Conservation (phyloP, 2,797 vertebrate species). For the Cuculus canorus region DNA sequence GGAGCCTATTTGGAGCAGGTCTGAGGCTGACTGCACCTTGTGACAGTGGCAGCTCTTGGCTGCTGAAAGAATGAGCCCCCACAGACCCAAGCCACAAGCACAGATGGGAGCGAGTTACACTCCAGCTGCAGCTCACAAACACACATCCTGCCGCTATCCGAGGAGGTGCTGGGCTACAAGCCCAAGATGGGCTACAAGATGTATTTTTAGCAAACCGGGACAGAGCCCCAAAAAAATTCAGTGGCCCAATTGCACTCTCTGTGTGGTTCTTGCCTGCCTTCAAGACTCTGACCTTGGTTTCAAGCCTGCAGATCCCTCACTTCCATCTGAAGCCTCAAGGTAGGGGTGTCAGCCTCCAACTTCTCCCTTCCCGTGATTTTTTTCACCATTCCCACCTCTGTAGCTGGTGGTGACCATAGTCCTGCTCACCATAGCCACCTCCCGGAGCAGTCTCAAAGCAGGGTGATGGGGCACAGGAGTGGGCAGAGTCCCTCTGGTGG, state of each 20-base stretch:
- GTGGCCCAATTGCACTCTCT: rapidly evolving
- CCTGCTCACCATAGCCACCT: background rate
- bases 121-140: background rate
- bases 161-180: rapidly evolving
- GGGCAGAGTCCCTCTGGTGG: background rate
- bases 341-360: background rate
- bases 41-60: background rate
- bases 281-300: background rate
- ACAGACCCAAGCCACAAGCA: background rate
- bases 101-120: background rate
- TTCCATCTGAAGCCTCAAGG: background rate
- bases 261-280: background rate
- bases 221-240: background rate
- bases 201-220: background rate
- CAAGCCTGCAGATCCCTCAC: background rate
- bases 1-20: rapidly evolving
- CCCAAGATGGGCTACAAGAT: no score
- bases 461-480: background rate
- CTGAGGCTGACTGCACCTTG: background rate
- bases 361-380: background rate
- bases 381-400: background rate
- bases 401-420: background rate
- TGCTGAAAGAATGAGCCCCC: background rate
- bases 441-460: background rate
- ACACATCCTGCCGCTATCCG: rapidly evolving